Evolutionary conservation across 2,113 vertebrate species (phyloP), one percentile per base, ranked within the genome.

Genomic region (Picathartes gymnocephalus): DNA sequence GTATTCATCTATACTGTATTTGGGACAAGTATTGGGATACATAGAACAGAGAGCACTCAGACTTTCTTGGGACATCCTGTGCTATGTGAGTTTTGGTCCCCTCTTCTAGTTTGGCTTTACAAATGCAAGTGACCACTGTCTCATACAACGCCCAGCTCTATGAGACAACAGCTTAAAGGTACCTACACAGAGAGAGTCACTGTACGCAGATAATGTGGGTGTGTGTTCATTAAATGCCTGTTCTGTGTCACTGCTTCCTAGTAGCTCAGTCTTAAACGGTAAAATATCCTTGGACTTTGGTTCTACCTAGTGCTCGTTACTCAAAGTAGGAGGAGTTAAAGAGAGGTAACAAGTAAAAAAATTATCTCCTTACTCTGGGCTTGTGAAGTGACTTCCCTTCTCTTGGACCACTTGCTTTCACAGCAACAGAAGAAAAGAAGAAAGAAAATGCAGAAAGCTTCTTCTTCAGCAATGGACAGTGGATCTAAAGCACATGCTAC

Each of bases 351-450:
- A 79, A 39, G 47, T 56, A 8, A 54, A 86, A 80, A 76, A 54
- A 9, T 10, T 68, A 28, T 53, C 22, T 66, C 13, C 4, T 80
- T 80, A 13, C 31, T 88, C 81, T 48, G 79, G 31, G 25, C 42
- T 84, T 54, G n/a, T 66, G 40, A 86, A 81, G 15, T 74, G 33
- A 76, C 10, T 81, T 86, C 17, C 20, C 22, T 93, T 91, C 40
- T 80, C 48, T 58, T 45, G 81, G 35, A 31, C 64, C 42, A 11
- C 28, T 80, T 82, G 72, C 57, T 93, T 96, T 96, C 77, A 89
- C 92, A 96, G 95, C 97, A 97, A 62, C 98, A 97, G 87, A 98
- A 98, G 93, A 99, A 98, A 97, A 98, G 96, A 86, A 99, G 98
- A 88, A 99, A 98, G 96, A 98, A 98, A 81, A 68, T 81, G 2